A percentile compares a stretch with the other conserved stretches of the same genome.
Conservation (phyloP, 1,140 invertebrate species). For the Colletes latitarsis region DNA sequence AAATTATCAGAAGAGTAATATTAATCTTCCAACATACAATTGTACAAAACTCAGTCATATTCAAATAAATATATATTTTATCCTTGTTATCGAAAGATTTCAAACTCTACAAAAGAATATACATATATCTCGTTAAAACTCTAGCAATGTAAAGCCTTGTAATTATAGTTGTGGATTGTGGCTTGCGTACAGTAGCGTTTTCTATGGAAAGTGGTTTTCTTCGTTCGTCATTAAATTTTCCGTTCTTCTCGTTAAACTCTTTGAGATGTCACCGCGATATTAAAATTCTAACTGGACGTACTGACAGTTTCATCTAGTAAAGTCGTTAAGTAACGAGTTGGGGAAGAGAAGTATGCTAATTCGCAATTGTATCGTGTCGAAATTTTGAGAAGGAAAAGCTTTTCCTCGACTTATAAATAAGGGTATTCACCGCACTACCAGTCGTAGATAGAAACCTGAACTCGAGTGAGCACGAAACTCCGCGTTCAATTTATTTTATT, state of each 20-base stretch:
- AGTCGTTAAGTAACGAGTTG: too few species aligned
- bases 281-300: neutral
- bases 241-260: neutral
- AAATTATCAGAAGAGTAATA: neutral
- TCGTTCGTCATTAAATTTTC: neutral
- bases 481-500: neutral
- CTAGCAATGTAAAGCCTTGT: neutral
- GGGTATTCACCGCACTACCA: neutral
- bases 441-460: neutral
- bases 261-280: neutral
- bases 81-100: too few species aligned
- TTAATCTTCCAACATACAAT: neutral
- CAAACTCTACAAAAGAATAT: too few species aligned
- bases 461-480: neutral
- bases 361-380: neutral
- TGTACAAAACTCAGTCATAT: neutral
- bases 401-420: slow-evolving; percentile 28
- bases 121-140: too few species aligned
- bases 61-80: too few species aligned
- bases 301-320: neutral
- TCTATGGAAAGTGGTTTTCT: slow-evolving; percentile 18
- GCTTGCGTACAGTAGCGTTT: neutral
- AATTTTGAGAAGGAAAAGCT: neutral
- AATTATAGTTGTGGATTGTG: neutral
- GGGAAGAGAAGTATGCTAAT: neutral